These are phyloP conservation scores for Telmatochromis sp. DNA, from an alignment of 2,113 vertebrate genomes.

Conservation along the genomic window DNA sequence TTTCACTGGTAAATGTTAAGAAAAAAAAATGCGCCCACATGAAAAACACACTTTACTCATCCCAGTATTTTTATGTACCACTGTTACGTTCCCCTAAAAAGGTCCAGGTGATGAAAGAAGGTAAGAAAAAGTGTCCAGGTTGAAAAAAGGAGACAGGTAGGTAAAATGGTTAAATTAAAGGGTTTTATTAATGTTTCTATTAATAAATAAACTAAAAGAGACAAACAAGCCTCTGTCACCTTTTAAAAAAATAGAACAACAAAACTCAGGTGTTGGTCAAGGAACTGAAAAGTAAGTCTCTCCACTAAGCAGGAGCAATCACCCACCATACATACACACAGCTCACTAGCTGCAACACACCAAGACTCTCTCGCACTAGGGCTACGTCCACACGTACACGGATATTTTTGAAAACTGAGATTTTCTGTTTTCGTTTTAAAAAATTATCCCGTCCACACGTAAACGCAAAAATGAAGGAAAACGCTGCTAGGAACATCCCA, in stretches of 20 bases:
- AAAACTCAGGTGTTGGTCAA: neutral
- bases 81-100: neutral
- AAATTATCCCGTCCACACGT: neutral
- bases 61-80: neutral
- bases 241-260: neutral
- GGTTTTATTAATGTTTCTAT: neutral
- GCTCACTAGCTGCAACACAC: neutral
- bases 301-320: neutral
- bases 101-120: neutral
- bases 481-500: neutral
- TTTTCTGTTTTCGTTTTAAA: neutral
- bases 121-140: neutral
- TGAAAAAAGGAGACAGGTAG: neutral
- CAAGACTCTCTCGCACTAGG: neutral
- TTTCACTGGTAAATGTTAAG: neutral
- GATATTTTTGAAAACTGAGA: neutral
- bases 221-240: neutral
- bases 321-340: neutral
- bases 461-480: neutral
- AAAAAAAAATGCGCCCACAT: neutral
- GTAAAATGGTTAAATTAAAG: neutral
- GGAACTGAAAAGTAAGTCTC: neutral
- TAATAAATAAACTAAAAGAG: neutral
- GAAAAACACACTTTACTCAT: neutral
- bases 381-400: neutral